A percentile compares a stretch with the other conserved stretches of the same genome.
Conservation (phyloP, 2,797 vertebrate genomes). For the Gambusia yucatana region DNA sequence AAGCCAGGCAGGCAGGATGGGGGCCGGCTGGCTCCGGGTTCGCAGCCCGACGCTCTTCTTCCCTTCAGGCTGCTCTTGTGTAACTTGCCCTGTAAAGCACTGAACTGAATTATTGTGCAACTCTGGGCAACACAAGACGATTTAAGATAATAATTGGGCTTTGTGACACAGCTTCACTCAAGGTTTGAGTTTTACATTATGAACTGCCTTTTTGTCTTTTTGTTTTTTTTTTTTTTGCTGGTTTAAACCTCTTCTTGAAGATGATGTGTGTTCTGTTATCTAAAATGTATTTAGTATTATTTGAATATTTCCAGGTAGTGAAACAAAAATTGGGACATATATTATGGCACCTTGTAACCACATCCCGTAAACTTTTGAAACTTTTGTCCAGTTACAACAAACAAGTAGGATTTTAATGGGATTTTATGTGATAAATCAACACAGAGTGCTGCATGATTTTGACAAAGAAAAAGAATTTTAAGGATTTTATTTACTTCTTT, state of each 20-base stretch:
- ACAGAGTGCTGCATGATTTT: background rate
- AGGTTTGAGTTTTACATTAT: background rate
- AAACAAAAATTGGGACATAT: background rate
- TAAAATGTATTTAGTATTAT: background rate
- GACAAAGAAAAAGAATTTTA: background rate
- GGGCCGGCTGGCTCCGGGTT: constrained; percentile 24
- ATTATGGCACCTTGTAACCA: background rate
- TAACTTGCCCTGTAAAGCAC: constrained; percentile 51
- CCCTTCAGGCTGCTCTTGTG: constrained; percentile 46
- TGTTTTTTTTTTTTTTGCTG: background rate
- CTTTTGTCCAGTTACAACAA: background rate
- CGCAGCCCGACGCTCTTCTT: constrained; percentile 41
- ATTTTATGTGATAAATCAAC: background rate
- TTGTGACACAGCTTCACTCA: background rate
- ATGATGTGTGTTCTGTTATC: background rate
- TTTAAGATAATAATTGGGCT: constrained; percentile 6
- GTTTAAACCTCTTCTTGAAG: background rate
- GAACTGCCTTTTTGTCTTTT: background rate
- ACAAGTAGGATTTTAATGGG: too few species aligned
- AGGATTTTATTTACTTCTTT: background rate
- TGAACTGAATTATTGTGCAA: constrained; percentile 26
- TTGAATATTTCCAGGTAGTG: background rate
- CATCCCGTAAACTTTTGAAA: background rate
- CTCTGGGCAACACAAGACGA: constrained; percentile 2
- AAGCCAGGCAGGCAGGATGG: constrained; percentile 38